Evolutionary conservation across 2,113 vertebrate species (phyloP).

Genomic region (Camelus bactrianus): DNA sequence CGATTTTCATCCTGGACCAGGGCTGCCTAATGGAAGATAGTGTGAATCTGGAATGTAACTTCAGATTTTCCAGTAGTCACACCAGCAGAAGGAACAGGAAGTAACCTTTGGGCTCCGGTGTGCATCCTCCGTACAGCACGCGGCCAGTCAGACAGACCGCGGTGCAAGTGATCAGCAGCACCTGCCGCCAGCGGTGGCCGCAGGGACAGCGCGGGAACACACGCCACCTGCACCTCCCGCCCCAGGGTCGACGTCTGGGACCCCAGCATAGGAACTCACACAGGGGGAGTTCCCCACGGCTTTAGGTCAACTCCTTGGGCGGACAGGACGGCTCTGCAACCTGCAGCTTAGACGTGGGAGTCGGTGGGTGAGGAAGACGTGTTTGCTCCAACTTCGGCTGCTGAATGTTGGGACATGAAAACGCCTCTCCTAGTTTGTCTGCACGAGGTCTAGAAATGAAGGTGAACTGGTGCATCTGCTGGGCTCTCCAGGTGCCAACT

Average conservation of each 20-base stretch:
- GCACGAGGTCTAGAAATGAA: background rate
- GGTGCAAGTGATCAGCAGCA: fast-evolving
- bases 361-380: too few species aligned
- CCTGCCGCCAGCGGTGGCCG: fast-evolving
- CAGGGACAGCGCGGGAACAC: background rate
- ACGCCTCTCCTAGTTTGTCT: fast-evolving
- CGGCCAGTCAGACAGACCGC: too few species aligned
- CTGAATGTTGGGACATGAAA: background rate
- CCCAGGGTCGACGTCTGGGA: fast-evolving
- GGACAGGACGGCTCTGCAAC: background rate
- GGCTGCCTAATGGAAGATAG: background rate
- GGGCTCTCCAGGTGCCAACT: background rate
- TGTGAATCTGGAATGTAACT: background rate
- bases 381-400: background rate
- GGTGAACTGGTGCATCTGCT: fast-evolving
- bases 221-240: fast-evolving
- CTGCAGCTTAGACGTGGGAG: background rate
- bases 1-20: background rate
- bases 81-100: background rate
- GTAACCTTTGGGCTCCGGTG: background rate
- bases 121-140: background rate
- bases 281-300: too few species aligned
- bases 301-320: fast-evolving
- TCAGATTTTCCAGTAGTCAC: background rate
- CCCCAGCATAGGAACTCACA: background rate